Base-by-base conservation (phyloP, 2,797 vertebrate species). In the Emydoidea blandingii region DNA sequence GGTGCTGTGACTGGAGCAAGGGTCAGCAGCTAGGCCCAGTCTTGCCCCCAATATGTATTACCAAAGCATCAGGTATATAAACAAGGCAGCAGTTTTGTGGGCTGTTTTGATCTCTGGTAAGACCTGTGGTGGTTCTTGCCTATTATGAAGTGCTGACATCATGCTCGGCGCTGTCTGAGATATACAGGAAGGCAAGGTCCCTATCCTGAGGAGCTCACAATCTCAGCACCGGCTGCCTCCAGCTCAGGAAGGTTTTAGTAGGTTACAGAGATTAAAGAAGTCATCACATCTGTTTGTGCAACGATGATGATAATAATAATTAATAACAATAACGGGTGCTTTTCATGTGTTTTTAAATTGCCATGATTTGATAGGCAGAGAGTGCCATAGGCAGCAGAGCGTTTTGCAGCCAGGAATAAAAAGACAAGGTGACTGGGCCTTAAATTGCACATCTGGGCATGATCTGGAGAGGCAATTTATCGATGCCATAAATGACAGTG, bases 401-500 rank as follows among this genome's bases (percentile, higher is more conserved):
- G 54, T 68, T 94, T 93, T 96, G 84, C 92, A 95, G 93, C 84
- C 2, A 0, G 87, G 88, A 95, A 95, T 96, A 96, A 97, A 97
- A 97, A 96, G 68, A 88, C 89, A 97, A 97, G 96, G 96, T 97
- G 97, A 97, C 97, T 98, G 93, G 87, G 87, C 78, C 89, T 94
- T 93, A 11, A 96, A 97, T 93, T 96, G 94, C 96, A 95, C 96
- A 95, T 96, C 95, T 96, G 96, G 95, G 96, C 95, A 16, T 59
- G 95, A 91, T 97, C 96, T 96, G 97, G 94, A 97, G 96, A 94
- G 92, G 94, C 44, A 1, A 97, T 97, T 97, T 98, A 97, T 95
- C 5, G 93, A 44, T 78, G 78, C 92, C 65, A 79, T 97, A 98
- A 97, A 97, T 94, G 95, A 95, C 0, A 0, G 86, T 94, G 91